Conservation (phyloP, 2,888 invertebrate species). For the Caenorhabditis angaria region DNA sequence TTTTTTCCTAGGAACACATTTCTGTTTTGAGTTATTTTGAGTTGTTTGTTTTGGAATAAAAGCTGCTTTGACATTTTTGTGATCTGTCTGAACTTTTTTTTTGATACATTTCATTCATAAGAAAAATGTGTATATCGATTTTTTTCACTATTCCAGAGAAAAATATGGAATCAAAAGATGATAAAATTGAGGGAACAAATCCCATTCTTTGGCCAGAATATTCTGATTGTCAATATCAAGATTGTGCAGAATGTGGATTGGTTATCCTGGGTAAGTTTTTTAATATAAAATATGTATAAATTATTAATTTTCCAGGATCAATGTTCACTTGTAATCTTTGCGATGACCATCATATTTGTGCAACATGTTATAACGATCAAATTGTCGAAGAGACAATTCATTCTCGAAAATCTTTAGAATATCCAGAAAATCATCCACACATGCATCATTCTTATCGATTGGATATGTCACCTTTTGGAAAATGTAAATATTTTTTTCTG, state of each 20-base stretch:
- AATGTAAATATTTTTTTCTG: conserved; percentile 24
- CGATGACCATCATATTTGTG: conserved; percentile 38
- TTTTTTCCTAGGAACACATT: neutral
- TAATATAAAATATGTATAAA: no score
- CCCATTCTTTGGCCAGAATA: conserved; percentile 43
- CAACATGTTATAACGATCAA: conserved; percentile 40
- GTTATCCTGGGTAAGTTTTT: conserved; percentile 40
- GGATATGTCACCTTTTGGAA: conserved; percentile 46
- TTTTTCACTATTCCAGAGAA: neutral
- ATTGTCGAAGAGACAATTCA: conserved; percentile 37
- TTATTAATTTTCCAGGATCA: conserved; percentile 23
- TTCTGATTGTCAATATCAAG: conserved; percentile 40
- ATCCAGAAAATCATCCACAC: conserved; percentile 38
- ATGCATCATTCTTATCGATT: conserved; percentile 44
- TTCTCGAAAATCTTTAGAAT: conserved; percentile 20
- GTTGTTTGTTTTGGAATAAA: neutral
- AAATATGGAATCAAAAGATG: conserved; percentile 2
- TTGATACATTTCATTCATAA: no score
- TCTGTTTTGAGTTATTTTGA: neutral
- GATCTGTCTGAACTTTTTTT: neutral
- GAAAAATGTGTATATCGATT: neutral
- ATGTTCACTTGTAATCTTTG: conserved; percentile 47
- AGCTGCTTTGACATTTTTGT: neutral
- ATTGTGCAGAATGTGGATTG: conserved; percentile 35
- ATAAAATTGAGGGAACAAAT: conserved; percentile 16